phyloP scores from a whole-genome alignment of 2,888 invertebrate genomes.

The Microctonus hyperodae region DNA sequence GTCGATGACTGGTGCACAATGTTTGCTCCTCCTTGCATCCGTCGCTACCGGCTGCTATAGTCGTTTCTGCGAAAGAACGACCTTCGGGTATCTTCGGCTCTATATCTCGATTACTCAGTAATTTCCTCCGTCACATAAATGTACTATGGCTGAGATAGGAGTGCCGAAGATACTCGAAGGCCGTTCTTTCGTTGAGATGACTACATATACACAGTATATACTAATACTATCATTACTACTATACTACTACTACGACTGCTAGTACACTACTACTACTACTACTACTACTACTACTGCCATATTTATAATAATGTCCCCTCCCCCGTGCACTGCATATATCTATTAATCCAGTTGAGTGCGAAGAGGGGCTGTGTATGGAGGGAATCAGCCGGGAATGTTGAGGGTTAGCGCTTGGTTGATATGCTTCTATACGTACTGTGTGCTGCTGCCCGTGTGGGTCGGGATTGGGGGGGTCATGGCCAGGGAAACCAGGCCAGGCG shows the following conservation, averaged over 20 bases:
- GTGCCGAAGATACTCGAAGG: too few species aligned
- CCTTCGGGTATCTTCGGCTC: too few species aligned
- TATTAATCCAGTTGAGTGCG: constrained; percentile 16
- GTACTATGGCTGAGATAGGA: too few species aligned
- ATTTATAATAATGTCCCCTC: not conserved
- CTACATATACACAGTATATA: too few species aligned
- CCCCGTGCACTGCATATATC: not conserved
- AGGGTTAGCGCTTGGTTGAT: constrained; percentile 39
- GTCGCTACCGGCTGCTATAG: not conserved
- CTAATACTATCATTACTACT: too few species aligned
- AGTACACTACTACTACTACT: too few species aligned
- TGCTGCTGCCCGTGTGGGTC: constrained; percentile 39
- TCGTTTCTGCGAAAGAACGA: too few species aligned
- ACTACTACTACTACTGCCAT: not conserved
- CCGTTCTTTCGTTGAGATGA: too few species aligned
- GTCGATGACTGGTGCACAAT: not conserved
- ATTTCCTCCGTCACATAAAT: too few species aligned
- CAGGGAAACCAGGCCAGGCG: constrained; percentile 60
- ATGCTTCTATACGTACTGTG: not conserved
- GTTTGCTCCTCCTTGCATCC: not conserved
- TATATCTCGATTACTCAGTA: too few species aligned
- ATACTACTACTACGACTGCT: too few species aligned
- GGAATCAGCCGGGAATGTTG: constrained; percentile 29
- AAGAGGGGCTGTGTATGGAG: constrained; percentile 6
- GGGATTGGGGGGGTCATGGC: constrained; percentile 58